These are phyloP conservation scores for Muntiacus reevesi DNA, from an alignment of 2,113 vertebrate genomes.

Conservation along the genomic window DNA sequence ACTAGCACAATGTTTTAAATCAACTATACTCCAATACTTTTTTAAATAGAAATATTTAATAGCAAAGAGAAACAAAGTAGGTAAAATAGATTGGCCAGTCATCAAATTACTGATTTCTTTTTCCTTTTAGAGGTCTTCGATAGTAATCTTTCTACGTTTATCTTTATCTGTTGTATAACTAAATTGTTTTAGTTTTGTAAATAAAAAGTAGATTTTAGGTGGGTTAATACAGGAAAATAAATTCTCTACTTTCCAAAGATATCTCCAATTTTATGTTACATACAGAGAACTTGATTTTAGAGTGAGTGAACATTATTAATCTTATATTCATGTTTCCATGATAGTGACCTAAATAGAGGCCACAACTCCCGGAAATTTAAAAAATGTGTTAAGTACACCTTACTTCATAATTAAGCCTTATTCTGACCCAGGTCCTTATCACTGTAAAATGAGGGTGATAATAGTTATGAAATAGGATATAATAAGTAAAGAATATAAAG, in stretches of 20 bases:
- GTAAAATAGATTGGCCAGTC: neutral
- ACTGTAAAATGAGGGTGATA: neutral
- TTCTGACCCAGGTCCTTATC: neutral
- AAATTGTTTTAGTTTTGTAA: neutral
- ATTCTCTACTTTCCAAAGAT: neutral
- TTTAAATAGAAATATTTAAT: neutral
- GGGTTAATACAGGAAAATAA: neutral
- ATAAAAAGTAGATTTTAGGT: neutral
- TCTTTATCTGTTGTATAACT: neutral
- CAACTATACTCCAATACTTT: neutral
- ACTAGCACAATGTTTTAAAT: neutral
- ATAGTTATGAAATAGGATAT: neutral
- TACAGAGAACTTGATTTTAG: neutral
- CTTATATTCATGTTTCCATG: neutral
- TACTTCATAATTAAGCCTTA: neutral
- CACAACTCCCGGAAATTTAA: neutral
- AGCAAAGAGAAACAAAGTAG: neutral
- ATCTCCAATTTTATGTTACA: neutral
- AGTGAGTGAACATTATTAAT: neutral
- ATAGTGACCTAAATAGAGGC: neutral
- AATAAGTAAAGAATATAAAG: neutral
- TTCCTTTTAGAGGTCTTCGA: neutral
- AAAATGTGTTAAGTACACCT: neutral
- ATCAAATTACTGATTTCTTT: neutral
- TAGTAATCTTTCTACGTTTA: neutral